A percentile compares a stretch with the other conserved stretches of the same genome.
Conservation (phyloP, 2,113 vertebrate genomes). For the Carassius auratus region DNA sequence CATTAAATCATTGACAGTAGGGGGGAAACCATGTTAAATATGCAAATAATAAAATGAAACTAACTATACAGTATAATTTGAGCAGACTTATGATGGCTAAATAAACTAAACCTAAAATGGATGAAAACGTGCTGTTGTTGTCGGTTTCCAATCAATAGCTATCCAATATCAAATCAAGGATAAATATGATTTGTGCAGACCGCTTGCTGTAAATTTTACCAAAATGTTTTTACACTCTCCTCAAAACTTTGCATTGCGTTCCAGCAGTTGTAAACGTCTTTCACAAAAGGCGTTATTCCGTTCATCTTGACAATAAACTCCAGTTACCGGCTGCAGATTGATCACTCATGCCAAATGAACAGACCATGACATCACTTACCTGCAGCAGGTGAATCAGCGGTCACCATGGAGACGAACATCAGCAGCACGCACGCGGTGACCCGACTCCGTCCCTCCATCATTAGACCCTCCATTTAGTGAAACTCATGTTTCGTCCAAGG, state of each 20-base stretch:
- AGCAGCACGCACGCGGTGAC: constrained; percentile 51
- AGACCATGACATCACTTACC: constrained; percentile 68
- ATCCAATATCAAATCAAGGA: neutral
- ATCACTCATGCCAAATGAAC: neutral
- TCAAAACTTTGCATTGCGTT: neutral
- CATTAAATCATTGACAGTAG: neutral
- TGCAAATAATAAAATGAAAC: too few relatives aligned
- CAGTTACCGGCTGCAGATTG: neutral
- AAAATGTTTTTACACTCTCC: neutral
- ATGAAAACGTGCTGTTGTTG: too few relatives aligned
- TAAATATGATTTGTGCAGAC: neutral
- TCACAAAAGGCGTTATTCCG: neutral
- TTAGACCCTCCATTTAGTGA: constrained; percentile 70
- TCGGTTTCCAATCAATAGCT: neutral
- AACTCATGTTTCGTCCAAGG: constrained; percentile 70
- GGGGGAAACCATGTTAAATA: neutral
- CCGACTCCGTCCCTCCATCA: constrained; percentile 59
- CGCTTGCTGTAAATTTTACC: neutral
- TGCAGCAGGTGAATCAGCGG: constrained; percentile 68
- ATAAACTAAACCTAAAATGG: neutral
- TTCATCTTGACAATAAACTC: neutral
- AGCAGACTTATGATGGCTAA: neutral
- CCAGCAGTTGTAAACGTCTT: neutral
- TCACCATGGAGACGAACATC: constrained; percentile 67
- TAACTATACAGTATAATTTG: too few relatives aligned